These are phyloP conservation scores for Pristionchus entomophagus DNA, from an alignment of 2,888 invertebrate genomes.

Conservation along the genomic window DNA sequence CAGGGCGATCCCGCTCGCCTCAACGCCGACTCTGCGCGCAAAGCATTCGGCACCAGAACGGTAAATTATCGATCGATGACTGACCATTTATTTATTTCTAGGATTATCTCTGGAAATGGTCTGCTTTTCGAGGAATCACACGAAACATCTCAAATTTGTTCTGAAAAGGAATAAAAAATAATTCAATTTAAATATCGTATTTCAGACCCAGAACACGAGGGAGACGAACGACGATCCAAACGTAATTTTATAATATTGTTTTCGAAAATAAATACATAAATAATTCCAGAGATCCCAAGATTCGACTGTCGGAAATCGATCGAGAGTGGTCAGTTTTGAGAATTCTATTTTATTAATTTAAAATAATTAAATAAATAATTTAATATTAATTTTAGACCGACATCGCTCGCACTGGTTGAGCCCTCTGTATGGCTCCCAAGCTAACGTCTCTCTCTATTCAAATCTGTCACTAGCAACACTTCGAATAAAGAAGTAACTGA, in stretches of 20 bases:
- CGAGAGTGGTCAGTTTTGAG: not conserved
- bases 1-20: not conserved
- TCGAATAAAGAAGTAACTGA: conserved; percentile 22
- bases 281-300: too few relatives aligned
- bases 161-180: not conserved
- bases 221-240: not conserved
- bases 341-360: not conserved
- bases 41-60: conserved; percentile 2
- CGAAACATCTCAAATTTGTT: not conserved
- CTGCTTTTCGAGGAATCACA: not conserved
- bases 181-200: not conserved
- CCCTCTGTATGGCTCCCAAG: too few relatives aligned
- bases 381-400: not conserved
- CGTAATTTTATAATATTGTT: too few relatives aligned
- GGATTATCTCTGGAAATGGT: not conserved
- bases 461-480: not conserved
- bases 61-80: not conserved
- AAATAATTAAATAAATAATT: not conserved
- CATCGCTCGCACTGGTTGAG: not conserved
- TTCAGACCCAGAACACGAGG: not conserved
- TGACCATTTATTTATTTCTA: too few relatives aligned
- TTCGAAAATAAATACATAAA: too few relatives aligned
- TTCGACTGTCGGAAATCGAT: not conserved
- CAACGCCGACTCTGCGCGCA: not conserved
- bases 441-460: too few relatives aligned